phyloP scores from a whole-genome alignment of 30 jellyfish, hydroid and myxozoan species.

The Hydractinia symbiolongicarpus region DNA sequence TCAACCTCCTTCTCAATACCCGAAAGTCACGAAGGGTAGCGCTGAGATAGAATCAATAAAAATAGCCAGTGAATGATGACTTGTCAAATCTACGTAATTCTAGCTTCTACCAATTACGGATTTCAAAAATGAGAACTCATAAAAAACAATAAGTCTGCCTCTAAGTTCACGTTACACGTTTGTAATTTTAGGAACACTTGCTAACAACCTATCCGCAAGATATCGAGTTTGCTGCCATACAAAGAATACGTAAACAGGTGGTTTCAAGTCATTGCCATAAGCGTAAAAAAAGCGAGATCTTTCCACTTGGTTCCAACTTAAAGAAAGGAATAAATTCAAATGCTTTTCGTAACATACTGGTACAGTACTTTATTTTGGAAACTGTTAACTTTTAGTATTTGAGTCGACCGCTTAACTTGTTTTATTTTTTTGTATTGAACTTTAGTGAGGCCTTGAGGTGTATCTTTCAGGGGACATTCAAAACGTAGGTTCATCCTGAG shows the following conservation, averaged over 20 bases:
- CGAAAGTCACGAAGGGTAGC: no score
- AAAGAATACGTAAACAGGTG: conserved; percentile 66
- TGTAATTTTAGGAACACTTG: conserved; percentile 42
- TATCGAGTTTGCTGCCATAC: conserved; percentile 83
- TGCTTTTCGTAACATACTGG: conserved; percentile 77
- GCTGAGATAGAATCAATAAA: no score
- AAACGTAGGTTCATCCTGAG: no score
- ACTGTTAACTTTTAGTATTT: not conserved
- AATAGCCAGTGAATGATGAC: not conserved
- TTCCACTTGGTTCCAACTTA: conserved; percentile 61
- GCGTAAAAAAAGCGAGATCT: conserved; percentile 66
- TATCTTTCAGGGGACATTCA: not conserved
- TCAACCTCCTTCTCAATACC: no score
- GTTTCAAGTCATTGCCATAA: conserved; percentile 69
- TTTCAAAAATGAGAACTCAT: not conserved
- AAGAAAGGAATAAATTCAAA: conserved; percentile 61
- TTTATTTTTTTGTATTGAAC: not conserved
- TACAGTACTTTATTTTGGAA: not conserved
- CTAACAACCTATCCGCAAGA: conserved; percentile 57
- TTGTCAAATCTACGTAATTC: not conserved
- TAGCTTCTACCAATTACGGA: not conserved
- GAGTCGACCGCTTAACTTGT: not conserved
- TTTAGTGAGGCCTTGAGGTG: not conserved
- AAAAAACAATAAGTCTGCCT: no score
- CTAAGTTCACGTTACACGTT: not conserved